Base-by-base conservation (phyloP, 37 sponge, comb jelly and placozoan species). In the Geodia barretti region DNA sequence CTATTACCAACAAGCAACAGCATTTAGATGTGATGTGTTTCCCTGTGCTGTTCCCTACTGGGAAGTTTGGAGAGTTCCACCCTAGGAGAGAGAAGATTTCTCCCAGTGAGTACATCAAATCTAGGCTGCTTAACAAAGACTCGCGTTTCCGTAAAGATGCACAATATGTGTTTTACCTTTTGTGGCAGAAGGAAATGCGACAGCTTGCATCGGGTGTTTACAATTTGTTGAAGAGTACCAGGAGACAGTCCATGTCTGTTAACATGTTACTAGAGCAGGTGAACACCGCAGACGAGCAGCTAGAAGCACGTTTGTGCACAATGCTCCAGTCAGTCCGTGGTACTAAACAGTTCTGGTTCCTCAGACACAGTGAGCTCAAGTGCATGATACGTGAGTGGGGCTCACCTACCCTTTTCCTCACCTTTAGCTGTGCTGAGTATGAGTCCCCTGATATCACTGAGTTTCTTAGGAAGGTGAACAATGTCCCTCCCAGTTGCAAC, bases 351-450 rank as follows among this genome's bases (percentile, higher is more conserved):
- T 84, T 69, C 47, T 89, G 90, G 81, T 79, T 67, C 47, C 26
- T 79, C 43, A 47, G 73, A 11, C 29, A 68, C 30, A 79, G 81
- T 78, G 84, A 84, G 28, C 29, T 79, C 54, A 74, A 24, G 62
- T 78, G 79, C 23, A 89, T 89, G 90, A 37, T 89, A 32, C 79
- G 84, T 20, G 84, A 75, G 73, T n/a, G n/a, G n/a, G n/a, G n/a
- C n/a, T n/a, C n/a, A n/a, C n/a, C n/a, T n/a, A n/a, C n/a, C n/a
- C n/a, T n/a, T n/a, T n/a, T n/a, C n/a, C n/a, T n/a, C n/a, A n/a
- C n/a, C n/a, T n/a, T n/a, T n/a, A n/a, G n/a, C n/a, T n/a, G n/a
- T n/a, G n/a, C n/a, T n/a, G n/a, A n/a, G n/a, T n/a, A n/a, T n/a
- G n/a, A n/a, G n/a, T n/a, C n/a, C n/a, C n/a, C n/a, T n/a, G n/a